phyloP scores from a whole-genome alignment of 2,888 invertebrate genomes.

The Schrankia costaestrigalis region DNA sequence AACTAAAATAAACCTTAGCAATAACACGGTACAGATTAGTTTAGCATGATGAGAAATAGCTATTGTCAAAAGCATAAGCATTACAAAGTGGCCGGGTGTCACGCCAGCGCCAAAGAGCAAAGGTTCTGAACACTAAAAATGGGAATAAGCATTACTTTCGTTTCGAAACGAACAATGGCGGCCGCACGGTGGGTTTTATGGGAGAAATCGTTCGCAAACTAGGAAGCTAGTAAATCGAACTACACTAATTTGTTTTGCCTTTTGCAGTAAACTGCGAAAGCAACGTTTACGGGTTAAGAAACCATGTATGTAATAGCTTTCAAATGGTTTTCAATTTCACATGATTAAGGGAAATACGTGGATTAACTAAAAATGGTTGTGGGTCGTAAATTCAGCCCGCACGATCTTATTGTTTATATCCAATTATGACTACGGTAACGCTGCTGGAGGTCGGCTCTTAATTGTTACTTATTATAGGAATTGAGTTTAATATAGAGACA shows the following conservation, averaged over 20 bases:
- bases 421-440: slow-evolving; percentile 5
- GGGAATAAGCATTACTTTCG: slow-evolving; percentile 63
- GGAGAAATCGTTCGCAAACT: slow-evolving; percentile 56
- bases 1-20: slow-evolving; percentile 24
- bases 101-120: slow-evolving; percentile 59
- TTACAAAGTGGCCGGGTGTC: slow-evolving; percentile 49
- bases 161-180: slow-evolving; percentile 45
- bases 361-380: slow-evolving; percentile 25
- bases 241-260: slow-evolving; percentile 70
- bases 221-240: slow-evolving; percentile 59
- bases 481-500: not conserved
- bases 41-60: slow-evolving; percentile 13
- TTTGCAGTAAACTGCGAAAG: slow-evolving; percentile 59
- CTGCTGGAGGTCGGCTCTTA: slow-evolving; percentile 11
- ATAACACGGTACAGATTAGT: slow-evolving; percentile 9
- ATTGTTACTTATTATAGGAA: slow-evolving; percentile 12
- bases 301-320: slow-evolving; percentile 43
- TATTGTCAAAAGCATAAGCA: slow-evolving; percentile 40
- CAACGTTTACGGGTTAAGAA: slow-evolving; percentile 46
- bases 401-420: slow-evolving; percentile 21
- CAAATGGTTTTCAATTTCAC: slow-evolving; percentile 40
- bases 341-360: slow-evolving; percentile 29
- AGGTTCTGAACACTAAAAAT: slow-evolving; percentile 62
- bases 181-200: slow-evolving; percentile 45
- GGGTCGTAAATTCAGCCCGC: slow-evolving; percentile 10